These are phyloP conservation scores for Lichenostomus cassidix DNA, from an alignment of 2,113 vertebrate species.

Conservation along the genomic window DNA sequence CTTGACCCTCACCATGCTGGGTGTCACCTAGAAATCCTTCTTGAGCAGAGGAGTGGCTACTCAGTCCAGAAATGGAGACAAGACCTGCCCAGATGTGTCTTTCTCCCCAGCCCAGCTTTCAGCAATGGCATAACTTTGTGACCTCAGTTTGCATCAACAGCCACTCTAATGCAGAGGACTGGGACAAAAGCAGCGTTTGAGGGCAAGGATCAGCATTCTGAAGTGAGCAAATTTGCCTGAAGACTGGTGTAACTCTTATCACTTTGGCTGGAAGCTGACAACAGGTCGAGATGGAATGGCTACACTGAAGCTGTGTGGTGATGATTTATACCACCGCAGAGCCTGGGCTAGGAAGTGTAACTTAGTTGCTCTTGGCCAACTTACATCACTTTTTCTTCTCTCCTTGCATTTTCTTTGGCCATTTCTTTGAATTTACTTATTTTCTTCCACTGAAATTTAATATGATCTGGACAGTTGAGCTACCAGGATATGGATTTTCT, in stretches of 20 bases:
- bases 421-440: neutral
- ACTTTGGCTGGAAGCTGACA: neutral
- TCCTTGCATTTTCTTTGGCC: conserved; percentile 16
- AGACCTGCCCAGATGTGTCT: neutral
- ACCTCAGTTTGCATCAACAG: neutral
- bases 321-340: neutral
- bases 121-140: neutral
- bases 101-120: neutral
- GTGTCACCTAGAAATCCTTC: neutral
- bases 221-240: neutral
- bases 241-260: neutral
- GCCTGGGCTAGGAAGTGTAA: neutral
- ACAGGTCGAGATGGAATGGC: neutral
- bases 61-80: neutral
- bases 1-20: neutral
- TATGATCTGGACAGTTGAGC: neutral
- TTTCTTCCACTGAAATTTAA: conserved; percentile 6
- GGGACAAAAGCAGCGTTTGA: neutral
- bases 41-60: neutral
- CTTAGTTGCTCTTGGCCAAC: neutral
- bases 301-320: neutral
- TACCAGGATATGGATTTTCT: neutral
- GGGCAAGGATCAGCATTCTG: neutral
- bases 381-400: conserved; percentile 14
- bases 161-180: neutral